Evolutionary conservation across 2,113 vertebrate genomes (phyloP).

Genomic region (Symphodus melops): DNA sequence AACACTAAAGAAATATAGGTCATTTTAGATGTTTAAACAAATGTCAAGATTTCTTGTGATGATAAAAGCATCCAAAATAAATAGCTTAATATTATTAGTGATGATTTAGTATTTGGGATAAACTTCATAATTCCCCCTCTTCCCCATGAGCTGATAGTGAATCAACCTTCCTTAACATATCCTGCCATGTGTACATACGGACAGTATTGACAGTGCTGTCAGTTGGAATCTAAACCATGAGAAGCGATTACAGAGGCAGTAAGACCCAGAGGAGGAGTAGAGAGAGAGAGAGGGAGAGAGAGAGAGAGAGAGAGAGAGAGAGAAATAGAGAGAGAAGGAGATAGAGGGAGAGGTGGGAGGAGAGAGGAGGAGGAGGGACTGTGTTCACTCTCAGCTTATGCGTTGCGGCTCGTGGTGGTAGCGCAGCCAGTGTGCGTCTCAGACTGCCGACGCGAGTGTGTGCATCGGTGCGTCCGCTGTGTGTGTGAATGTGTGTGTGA

Average conservation of each 20-base stretch:
- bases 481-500: constrained; percentile 71
- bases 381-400: constrained; percentile 62
- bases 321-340: constrained; percentile 52
- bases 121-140: not conserved
- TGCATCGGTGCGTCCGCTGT: constrained; percentile 51
- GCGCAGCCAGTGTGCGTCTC: constrained; percentile 68
- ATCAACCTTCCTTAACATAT: not conserved
- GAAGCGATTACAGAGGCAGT: constrained; percentile 59
- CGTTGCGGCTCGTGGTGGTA: constrained; percentile 55
- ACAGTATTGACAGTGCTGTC: not conserved
- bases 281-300: constrained; percentile 18
- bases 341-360: constrained; percentile 51
- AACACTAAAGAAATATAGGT: not conserved
- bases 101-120: not conserved
- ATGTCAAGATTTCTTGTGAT: not conserved
- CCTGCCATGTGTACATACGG: not conserved
- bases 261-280: constrained; percentile 77
- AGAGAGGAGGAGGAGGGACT: constrained; percentile 67
- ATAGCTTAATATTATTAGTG: not conserved
- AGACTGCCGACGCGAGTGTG: constrained; percentile 63
- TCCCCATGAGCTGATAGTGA: not conserved
- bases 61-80: too few species aligned
- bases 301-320: constrained; percentile 28
- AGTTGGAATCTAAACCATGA: constrained; percentile 22
- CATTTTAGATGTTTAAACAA: not conserved